Evolutionary conservation across 2,888 invertebrate species (phyloP), one percentile per base, ranked within the genome.

Genomic region (Tetragnatha montana): DNA sequence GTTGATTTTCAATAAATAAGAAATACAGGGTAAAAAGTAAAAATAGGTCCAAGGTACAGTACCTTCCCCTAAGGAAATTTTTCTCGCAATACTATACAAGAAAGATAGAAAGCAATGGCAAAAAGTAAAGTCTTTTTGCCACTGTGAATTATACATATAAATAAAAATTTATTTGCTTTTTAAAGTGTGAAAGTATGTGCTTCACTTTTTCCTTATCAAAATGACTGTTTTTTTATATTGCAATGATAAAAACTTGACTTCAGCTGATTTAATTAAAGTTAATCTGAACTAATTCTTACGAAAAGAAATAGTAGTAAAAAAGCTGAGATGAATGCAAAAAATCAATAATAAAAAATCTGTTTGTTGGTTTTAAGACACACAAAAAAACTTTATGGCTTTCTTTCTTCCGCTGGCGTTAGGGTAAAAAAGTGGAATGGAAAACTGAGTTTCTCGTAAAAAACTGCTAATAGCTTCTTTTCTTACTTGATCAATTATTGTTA

Each of bases 201-300:
- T 60, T 60, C 60, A 60, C 4, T 60, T 60, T 60, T 60, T 60
- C 12, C 60, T 60, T 4, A 35, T 35, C 35, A 17, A 12, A 60
- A 60, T 6, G 60, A 60, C 17, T 51, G 8, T 60, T 35, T 71
- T 74, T 82, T 82, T 73, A 73, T 73, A 10, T 60, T 17, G 8
- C 8, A 60, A 35, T 14, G 49, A 74, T 73, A 82, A 82, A 73
- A 81, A 82, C 50, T 6, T 22, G 73, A 71, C 35, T 50, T 50
- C 14, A 35, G 73, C 82, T 82, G 73, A 82, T 82, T 82, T 82
- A 82, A 82, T 82, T 82, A 82, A 82, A 21, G 82, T 74, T 82
- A 82, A 82, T 82, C 73, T 74, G 73, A 82, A 82, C 74, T 82
- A 82, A 82, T 82, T 82, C 60, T 74, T 60, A 51, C 35, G 22